Conservation (phyloP, 1,140 invertebrate species). For the Drosophila carrolli region DNA sequence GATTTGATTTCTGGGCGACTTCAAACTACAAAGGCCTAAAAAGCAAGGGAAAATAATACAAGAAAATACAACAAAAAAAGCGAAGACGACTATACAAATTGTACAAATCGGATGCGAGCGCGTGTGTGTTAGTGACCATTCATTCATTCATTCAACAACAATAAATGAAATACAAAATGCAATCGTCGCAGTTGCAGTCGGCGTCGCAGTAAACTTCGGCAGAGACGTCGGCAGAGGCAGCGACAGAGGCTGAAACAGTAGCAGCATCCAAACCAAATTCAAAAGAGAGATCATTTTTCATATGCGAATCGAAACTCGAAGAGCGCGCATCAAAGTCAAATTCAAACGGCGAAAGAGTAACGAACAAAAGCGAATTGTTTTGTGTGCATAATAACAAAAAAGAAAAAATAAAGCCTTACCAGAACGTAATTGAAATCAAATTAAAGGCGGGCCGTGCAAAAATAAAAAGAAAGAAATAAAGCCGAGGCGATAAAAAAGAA, state of each 20-base stretch:
- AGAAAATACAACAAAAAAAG: slow-evolving; percentile 18
- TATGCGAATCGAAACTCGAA: slow-evolving; percentile 78
- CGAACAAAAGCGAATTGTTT: slow-evolving; percentile 58
- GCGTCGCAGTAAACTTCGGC: slow-evolving; percentile 41
- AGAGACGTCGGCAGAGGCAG: slow-evolving; percentile 27
- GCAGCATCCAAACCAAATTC: slow-evolving; percentile 31
- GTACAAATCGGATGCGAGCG: slow-evolving; percentile 51
- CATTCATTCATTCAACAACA: slow-evolving; percentile 71
- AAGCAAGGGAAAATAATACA: slow-evolving; percentile 5
- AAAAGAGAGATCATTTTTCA: slow-evolving; percentile 72
- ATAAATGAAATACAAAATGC: slow-evolving; percentile 60
- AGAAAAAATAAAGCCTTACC: slow-evolving; percentile 17
- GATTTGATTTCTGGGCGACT: slow-evolving; percentile 26
- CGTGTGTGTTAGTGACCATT: slow-evolving; percentile 37
- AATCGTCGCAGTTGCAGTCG: slow-evolving; percentile 36
- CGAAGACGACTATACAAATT: slow-evolving; percentile 58
- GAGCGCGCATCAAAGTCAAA: slow-evolving; percentile 78
- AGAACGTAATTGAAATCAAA: slow-evolving; percentile 79
- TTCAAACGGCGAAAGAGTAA: slow-evolving; percentile 66
- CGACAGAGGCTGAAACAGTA: slow-evolving; percentile 30
- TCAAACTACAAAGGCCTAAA: not conserved
- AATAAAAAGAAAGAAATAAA: slow-evolving; percentile 47
- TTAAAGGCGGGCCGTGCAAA: slow-evolving; percentile 72
- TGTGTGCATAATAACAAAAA: slow-evolving; percentile 44
- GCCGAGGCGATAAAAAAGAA: slow-evolving; percentile 74